Evolutionary conservation across 2,888 invertebrate species (phyloP).

Genomic region (Synanthedon vespiformis): DNA sequence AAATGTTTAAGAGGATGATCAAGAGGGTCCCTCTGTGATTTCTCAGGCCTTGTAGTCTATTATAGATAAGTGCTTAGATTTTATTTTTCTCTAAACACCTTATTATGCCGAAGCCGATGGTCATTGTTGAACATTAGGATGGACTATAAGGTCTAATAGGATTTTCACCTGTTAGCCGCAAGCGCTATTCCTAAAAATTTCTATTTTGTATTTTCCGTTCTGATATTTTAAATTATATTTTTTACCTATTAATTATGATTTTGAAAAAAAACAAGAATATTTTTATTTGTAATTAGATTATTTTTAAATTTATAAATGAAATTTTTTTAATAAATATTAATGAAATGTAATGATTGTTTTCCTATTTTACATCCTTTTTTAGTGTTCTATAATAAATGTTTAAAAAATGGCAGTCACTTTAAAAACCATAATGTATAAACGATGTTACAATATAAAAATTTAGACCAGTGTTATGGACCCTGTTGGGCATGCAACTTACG

Average conservation of each 20-base stretch:
- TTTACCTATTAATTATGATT: background rate
- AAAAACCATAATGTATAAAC: too few species aligned
- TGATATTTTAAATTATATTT: background rate
- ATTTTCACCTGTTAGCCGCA: background rate
- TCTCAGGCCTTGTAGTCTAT: too few species aligned
- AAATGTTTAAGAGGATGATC: too few species aligned
- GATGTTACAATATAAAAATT: too few species aligned
- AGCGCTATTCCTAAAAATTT: background rate
- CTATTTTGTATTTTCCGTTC: background rate
- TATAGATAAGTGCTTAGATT: too few species aligned
- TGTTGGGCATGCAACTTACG: too few species aligned
- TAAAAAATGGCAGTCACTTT: too few species aligned
- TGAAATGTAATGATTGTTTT: background rate
- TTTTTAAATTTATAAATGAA: background rate
- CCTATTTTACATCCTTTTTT: background rate
- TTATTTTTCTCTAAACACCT: background rate
- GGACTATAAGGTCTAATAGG: background rate
- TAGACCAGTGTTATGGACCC: too few species aligned
- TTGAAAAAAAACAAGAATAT: background rate
- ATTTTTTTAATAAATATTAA: background rate
- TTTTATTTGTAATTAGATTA: background rate
- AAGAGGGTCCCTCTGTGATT: too few species aligned
- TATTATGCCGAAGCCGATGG: background rate
- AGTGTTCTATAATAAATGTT: too few species aligned
- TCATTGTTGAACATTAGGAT: background rate